Percentiles rank a stretch among this genome's conserved stretches.
These are phyloP conservation scores for Argynnis bischoffii DNA, from an alignment of 2,888 invertebrate genomes.

Conservation along the genomic window DNA sequence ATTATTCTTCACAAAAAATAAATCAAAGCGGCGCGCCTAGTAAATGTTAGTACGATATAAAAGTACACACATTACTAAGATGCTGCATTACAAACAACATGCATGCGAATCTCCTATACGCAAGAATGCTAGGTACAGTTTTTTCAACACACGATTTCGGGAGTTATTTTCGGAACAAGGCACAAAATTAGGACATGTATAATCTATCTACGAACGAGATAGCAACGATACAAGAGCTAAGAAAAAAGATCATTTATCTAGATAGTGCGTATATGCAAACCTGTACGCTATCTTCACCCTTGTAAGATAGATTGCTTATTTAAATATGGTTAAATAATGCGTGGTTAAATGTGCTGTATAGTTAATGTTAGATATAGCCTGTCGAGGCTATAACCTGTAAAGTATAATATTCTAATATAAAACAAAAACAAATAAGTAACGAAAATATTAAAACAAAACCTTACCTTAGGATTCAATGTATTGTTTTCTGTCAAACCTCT, in stretches of 20 bases:
- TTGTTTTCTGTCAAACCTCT: slow-evolving; percentile 94
- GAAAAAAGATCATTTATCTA: slow-evolving; percentile 33
- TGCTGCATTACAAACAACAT: slow-evolving; percentile 28
- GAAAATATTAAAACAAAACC: slow-evolving; percentile 35
- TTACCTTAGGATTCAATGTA: slow-evolving; percentile 83
- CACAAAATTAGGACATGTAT: slow-evolving; percentile 42
- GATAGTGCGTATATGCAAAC: slow-evolving; percentile 24
- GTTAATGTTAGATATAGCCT: neutral
- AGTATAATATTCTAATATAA: neutral
- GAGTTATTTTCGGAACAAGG: slow-evolving; percentile 40
- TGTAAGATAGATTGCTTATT: slow-evolving; percentile 19
- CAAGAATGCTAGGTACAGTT: slow-evolving; percentile 37
- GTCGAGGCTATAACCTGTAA: no score
- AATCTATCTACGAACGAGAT: slow-evolving; percentile 38
- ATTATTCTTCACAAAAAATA: slow-evolving; percentile 21
- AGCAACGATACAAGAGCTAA: slow-evolving; percentile 35
- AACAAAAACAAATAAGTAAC: neutral
- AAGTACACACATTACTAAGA: slow-evolving; percentile 21
- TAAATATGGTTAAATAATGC: slow-evolving; percentile 16
- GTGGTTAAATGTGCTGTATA: neutral
- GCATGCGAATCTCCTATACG: slow-evolving; percentile 34
- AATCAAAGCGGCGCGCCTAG: slow-evolving; percentile 13
- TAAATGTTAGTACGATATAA: slow-evolving; percentile 16
- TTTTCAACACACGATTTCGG: slow-evolving; percentile 37
- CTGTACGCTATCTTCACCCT: slow-evolving; percentile 19